Evolutionary conservation across 1,140 invertebrate genomes (phyloP), one percentile per base, ranked within the genome.

Genomic region (Papilio machaon): DNA sequence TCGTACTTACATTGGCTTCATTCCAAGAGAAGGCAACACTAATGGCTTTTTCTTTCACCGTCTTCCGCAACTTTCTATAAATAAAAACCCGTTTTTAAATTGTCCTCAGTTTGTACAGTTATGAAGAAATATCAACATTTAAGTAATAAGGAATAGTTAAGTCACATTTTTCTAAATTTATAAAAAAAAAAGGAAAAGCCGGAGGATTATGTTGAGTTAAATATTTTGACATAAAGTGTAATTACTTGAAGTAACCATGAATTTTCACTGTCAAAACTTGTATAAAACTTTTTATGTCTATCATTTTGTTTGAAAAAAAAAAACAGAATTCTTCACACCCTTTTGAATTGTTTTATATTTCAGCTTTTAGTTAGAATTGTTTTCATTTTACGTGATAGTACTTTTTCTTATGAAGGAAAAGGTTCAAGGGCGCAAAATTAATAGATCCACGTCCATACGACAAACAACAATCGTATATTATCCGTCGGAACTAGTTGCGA

Each of bases 361-460:
- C 23, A 70, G 19, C 4, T 70, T 35, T 38, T 35, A 15, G 30
- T 6, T 13, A 15, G 30, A 35, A 35, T 35, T 11, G 64, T 35
- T 70, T 38, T 9, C 10, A 64, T 64, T 64, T 30, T 10, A 6
- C 64, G 4, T 13, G 30, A 35, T 35, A 70, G 8, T 38, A 35
- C 15, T 70, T 67, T 67, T 67, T 70, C 30, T 35, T 38, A 35
- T 13, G 23, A 64, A 70, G 30, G 64, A 70, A 70, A 38, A 70
- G 64, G 64, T 70, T 70, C 64, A 70, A 70, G 64, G 64, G 30
- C 64, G 64, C 11, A 70, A 70, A 70, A 70, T 70, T 70, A 70
- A 70, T 70, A 70, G 64, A 10, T 70, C 30, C 38, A 70, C 64
- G 64, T 35, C 60, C 30, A 70, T 70, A 70, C 64, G 64, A 70